These are phyloP conservation scores for Microctenopoma stevenorrisi DNA, from an alignment of 2,797 vertebrate genomes.

Conservation along the genomic window DNA sequence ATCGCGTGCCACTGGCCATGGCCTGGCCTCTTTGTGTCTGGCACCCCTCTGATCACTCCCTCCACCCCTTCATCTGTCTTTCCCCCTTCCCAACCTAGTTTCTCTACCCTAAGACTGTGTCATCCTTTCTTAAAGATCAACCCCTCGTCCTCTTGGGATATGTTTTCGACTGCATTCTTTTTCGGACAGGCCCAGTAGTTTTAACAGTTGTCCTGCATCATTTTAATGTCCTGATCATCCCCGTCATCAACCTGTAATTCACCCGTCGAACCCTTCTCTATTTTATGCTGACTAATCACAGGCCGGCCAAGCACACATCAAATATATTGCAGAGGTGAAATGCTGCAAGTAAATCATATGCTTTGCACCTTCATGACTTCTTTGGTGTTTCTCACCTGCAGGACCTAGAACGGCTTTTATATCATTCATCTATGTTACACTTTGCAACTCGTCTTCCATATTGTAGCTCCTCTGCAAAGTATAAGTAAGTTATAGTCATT, in stretches of 20 bases:
- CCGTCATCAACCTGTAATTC: neutral
- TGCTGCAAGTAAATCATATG: neutral
- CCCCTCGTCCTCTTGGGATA: constrained; percentile 45
- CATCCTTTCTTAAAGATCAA: constrained; percentile 64
- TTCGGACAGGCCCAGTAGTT: constrained; percentile 22
- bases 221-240: constrained; percentile 7
- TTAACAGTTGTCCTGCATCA: constrained; percentile 3
- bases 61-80: constrained; percentile 79
- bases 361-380: constrained; percentile 7
- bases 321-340: constrained; percentile 14
- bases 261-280: neutral
- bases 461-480: neutral
- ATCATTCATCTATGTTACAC: neutral
- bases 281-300: constrained; percentile 70
- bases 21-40: constrained; percentile 82
- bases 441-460: neutral
- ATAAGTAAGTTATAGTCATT: neutral
- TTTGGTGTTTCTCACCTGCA: neutral
- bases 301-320: constrained; percentile 11
- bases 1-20: constrained; percentile 82
- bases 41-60: constrained; percentile 80
- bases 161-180: constrained; percentile 13
- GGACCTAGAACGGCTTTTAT: neutral
- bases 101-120: constrained; percentile 63
- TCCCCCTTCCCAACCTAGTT: constrained; percentile 71